A percentile compares a stretch with the other conserved stretches of the same genome.
phyloP scores from a whole-genome alignment of 2,797 vertebrate species.

The Enteromius thamalakanensis region DNA sequence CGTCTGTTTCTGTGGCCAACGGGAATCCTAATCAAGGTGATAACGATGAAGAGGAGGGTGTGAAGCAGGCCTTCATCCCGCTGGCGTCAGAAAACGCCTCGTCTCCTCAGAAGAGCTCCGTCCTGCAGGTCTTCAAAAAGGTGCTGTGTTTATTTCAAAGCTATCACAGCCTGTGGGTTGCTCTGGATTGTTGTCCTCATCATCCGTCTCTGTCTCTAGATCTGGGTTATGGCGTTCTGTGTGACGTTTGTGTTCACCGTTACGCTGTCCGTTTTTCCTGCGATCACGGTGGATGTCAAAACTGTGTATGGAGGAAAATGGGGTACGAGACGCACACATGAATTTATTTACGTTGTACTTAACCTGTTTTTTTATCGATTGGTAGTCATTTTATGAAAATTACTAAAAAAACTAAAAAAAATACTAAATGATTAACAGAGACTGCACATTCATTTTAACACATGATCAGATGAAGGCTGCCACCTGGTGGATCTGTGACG shows the following conservation, averaged over 20 bases:
- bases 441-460: background rate
- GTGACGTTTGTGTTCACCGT: slow-evolving; percentile 86
- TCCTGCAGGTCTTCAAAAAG: slow-evolving; percentile 40
- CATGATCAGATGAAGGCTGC: background rate
- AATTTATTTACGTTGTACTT: too few species aligned
- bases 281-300: slow-evolving; percentile 83
- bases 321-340: slow-evolving; percentile 72
- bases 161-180: background rate
- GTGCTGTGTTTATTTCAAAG: background rate
- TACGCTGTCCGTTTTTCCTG: slow-evolving; percentile 88
- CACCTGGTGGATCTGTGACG: background rate
- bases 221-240: slow-evolving; percentile 87
- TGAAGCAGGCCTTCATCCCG: background rate
- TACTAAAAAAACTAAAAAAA: too few species aligned
- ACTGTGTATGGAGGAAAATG: slow-evolving; percentile 72
- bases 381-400: too few species aligned
- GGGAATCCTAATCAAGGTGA: background rate
- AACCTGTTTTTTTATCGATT: too few species aligned
- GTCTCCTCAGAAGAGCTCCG: slow-evolving; percentile 8
- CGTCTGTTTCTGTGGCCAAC: background rate
- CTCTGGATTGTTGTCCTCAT: background rate
- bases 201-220: slow-evolving; percentile 69
- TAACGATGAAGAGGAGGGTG: slow-evolving; percentile 2
- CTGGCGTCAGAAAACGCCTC: background rate
- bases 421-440: too few species aligned